These are phyloP conservation scores for Calidris pugnax DNA, from an alignment of 2,113 vertebrate species.

Conservation along the genomic window DNA sequence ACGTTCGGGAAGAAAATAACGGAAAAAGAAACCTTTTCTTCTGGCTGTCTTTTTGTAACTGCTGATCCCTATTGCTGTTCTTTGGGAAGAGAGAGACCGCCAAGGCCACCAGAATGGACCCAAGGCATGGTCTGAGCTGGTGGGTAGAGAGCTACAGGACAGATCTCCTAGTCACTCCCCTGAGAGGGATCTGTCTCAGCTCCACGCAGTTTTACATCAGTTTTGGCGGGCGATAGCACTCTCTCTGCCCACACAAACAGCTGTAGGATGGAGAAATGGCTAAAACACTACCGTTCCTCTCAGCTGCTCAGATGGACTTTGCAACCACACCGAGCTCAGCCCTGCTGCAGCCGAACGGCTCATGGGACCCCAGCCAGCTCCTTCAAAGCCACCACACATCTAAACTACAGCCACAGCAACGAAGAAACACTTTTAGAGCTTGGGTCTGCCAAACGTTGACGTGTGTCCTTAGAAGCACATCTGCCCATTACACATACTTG, in stretches of 20 bases:
- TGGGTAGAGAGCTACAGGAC: background rate
- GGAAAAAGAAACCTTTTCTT: background rate
- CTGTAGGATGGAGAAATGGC: background rate
- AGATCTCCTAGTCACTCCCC: fast-evolving
- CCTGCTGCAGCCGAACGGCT: background rate
- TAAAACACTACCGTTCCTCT: fast-evolving
- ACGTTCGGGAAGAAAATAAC: background rate
- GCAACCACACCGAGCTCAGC: background rate
- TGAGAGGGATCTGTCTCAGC: background rate
- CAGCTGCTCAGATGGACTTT: background rate
- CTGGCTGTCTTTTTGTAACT: background rate
- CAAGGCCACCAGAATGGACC: background rate
- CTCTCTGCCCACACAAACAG: background rate
- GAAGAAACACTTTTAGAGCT: background rate
- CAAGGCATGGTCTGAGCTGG: background rate
- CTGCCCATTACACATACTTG: fast-evolving
- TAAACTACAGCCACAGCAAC: fast-evolving
- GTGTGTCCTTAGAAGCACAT: background rate
- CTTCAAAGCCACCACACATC: fast-evolving
- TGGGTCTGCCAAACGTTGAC: background rate
- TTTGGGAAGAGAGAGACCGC: background rate
- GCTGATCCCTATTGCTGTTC: background rate
- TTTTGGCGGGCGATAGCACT: background rate
- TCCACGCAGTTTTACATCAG: background rate
- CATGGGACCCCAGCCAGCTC: background rate